phyloP scores from a whole-genome alignment of 2,888 invertebrate species.

The Acanthosepion esculentum region DNA sequence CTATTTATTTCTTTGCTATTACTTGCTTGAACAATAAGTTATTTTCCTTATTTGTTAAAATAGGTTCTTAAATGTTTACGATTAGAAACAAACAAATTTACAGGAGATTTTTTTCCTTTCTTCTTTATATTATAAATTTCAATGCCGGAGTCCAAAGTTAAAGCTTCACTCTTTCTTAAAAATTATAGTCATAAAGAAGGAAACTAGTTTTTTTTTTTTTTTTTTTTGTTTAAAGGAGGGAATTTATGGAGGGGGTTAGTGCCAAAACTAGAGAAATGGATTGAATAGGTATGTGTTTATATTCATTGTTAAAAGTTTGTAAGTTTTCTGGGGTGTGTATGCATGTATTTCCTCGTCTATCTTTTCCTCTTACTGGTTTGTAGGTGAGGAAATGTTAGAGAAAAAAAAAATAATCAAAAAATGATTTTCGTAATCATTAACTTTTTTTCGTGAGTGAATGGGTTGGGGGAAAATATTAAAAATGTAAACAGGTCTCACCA shows the following conservation, averaged over 20 bases:
- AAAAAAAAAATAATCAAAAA: neutral
- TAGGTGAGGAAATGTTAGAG: neutral
- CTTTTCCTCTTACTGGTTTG: neutral
- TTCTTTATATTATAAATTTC: neutral
- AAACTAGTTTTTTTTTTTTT: neutral
- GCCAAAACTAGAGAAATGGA: neutral
- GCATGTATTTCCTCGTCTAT: neutral
- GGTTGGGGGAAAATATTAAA: constrained; percentile 33
- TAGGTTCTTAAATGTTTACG: neutral
- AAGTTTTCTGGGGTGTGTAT: too few relatives aligned
- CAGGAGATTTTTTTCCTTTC: neutral
- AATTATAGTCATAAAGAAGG: neutral
- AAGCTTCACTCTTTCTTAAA: too few relatives aligned
- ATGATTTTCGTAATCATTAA: neutral
- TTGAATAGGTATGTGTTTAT: neutral
- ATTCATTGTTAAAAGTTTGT: neutral
- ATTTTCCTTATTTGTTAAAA: neutral
- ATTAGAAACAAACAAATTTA: neutral
- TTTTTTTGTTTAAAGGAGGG: neutral
- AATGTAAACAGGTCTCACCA: neutral
- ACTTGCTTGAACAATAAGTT: neutral
- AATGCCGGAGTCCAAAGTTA: neutral
- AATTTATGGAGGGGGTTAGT: neutral
- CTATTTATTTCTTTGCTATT: neutral
- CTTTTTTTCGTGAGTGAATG: neutral